phyloP scores from a whole-genome alignment of 2,797 vertebrate species.

The Tenualosa ilisha region DNA sequence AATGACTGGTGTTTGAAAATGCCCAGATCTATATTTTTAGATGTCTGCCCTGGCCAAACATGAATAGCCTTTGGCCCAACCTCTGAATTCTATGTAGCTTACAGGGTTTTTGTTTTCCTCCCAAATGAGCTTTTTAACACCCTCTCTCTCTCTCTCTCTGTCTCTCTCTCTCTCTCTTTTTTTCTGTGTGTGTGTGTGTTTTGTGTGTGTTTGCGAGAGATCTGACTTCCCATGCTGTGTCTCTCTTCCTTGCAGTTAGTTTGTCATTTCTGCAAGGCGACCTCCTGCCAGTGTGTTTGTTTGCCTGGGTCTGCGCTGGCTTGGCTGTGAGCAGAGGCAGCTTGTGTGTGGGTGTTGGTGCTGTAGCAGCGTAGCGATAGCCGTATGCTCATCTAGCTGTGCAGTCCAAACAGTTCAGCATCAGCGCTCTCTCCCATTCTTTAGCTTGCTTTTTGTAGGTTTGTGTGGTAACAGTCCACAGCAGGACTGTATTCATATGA shows the following conservation, averaged over 20 bases:
- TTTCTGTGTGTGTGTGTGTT: too few species aligned
- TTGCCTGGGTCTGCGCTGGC: background rate
- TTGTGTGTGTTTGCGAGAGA: background rate
- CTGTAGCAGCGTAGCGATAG: background rate
- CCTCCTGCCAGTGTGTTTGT: background rate
- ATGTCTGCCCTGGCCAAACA: background rate
- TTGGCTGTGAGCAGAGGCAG: background rate
- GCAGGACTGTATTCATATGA: slow-evolving; percentile 43
- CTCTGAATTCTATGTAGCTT: background rate
- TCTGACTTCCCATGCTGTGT: background rate
- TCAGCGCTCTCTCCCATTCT: slow-evolving; percentile 29
- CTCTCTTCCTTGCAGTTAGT: background rate
- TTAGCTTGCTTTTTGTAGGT: background rate
- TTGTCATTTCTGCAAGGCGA: too few species aligned
- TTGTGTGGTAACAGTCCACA: slow-evolving; percentile 46
- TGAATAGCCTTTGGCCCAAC: background rate
- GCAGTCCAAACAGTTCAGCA: slow-evolving; percentile 17
- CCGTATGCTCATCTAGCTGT: background rate
- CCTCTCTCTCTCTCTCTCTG: too few species aligned
- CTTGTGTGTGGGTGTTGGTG: background rate
- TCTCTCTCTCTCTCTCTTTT: too few species aligned
- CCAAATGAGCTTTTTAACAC: background rate
- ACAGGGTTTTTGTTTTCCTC: background rate
- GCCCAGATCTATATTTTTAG: background rate
- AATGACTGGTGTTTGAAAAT: background rate